A percentile compares a stretch with the other conserved stretches of the same genome.
phyloP scores from a whole-genome alignment of 2,888 invertebrate genomes.

The Heliconius cydno region DNA sequence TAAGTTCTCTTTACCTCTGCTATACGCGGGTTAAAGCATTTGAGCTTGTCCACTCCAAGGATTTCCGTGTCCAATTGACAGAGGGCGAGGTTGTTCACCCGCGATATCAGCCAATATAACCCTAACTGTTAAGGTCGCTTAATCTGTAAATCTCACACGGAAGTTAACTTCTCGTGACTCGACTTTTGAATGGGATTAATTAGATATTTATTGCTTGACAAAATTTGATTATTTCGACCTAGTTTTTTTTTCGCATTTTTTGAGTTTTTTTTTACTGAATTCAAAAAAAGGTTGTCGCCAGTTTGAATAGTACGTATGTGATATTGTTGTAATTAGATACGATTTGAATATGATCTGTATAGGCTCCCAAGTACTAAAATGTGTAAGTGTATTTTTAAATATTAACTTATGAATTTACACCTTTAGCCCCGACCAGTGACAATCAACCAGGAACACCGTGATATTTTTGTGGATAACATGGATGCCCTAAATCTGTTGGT shows the following conservation, averaged over 20 bases:
- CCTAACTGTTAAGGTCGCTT: conserved; percentile 61
- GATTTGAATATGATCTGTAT: too few relatives aligned
- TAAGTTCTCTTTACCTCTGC: not conserved
- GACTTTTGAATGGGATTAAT: conserved; percentile 46
- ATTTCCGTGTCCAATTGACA: conserved; percentile 54
- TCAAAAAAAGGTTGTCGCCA: too few relatives aligned
- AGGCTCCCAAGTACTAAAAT: too few relatives aligned
- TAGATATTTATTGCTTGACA: conserved; percentile 44
- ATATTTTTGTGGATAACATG: too few relatives aligned
- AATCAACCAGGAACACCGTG: too few relatives aligned
- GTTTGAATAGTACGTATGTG: too few relatives aligned
- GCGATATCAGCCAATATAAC: conserved; percentile 59
- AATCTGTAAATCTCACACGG: conserved; percentile 57
- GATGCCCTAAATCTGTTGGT: too few relatives aligned
- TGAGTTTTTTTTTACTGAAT: not conserved
- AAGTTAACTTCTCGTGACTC: conserved; percentile 48
- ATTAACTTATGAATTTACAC: too few relatives aligned
- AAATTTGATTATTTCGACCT: not conserved
- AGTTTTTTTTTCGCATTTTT: not conserved
- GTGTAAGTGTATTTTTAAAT: too few relatives aligned
- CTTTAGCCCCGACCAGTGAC: too few relatives aligned
- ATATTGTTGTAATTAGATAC: too few relatives aligned
- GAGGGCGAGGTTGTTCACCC: conserved; percentile 61
- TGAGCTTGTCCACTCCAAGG: conserved; percentile 48
- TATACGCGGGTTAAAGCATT: not conserved